Evolutionary conservation across 2,797 vertebrate species (phyloP).

Genomic region (Tinamus major): DNA sequence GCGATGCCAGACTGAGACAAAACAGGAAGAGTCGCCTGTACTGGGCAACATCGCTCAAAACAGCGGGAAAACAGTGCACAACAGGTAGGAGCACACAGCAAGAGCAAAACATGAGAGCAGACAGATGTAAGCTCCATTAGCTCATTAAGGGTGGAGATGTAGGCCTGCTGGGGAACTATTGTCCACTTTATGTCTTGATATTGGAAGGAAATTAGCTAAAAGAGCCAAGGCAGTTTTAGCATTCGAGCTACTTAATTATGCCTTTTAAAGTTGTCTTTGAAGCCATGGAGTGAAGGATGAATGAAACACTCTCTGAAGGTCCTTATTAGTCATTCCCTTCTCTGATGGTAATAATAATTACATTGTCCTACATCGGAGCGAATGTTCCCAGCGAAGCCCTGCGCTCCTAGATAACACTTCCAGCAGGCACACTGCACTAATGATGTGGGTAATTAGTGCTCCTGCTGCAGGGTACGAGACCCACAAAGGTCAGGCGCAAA

Average conservation of each 20-base stretch:
- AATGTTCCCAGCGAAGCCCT: neutral
- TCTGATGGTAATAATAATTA: conserved; percentile 70
- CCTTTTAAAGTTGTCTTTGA: conserved; percentile 71
- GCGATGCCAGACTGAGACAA: neutral
- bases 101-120: neutral
- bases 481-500: neutral
- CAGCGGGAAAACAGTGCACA: neutral
- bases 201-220: conserved; percentile 63
- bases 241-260: conserved; percentile 70
- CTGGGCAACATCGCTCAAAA: neutral
- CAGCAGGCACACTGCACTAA: conserved; percentile 27
- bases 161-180: conserved; percentile 60
- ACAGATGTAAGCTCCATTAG: conserved; percentile 13
- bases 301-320: conserved; percentile 27
- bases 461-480: neutral
- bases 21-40: neutral
- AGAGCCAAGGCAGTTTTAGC: conserved; percentile 41
- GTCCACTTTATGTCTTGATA: conserved; percentile 54
- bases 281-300: neutral
- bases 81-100: neutral
- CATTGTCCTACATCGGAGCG: neutral
- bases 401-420: neutral
- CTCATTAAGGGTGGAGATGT: conserved; percentile 43
- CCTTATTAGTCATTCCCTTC: conserved; percentile 61
- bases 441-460: conserved; percentile 27